Evolutionary conservation across 30 jellyfish, hydroid and myxozoan species (phyloP).

Genomic region (Aurelia aurita): DNA sequence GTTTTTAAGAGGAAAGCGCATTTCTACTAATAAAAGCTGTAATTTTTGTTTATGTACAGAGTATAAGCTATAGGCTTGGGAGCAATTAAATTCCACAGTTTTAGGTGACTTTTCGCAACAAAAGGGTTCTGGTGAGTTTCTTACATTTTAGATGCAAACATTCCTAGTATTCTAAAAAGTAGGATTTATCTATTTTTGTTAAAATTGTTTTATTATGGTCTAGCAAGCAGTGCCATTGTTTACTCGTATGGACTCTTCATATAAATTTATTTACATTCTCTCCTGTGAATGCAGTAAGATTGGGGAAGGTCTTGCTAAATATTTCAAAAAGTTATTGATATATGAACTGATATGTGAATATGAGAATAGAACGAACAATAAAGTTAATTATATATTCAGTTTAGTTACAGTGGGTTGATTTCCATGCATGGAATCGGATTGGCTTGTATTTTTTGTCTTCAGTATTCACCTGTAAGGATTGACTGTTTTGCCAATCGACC

Average conservation of each 20-base stretch:
- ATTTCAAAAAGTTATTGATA: background rate
- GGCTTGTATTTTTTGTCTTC: background rate
- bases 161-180: too few relatives aligned
- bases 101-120: too few relatives aligned
- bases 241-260: constrained; percentile 5
- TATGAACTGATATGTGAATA: background rate
- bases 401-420: too few relatives aligned
- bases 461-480: background rate
- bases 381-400: background rate
- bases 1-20: too few relatives aligned
- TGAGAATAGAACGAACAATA: background rate
- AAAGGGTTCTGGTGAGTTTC: too few relatives aligned
- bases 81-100: too few relatives aligned
- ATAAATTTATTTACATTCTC: constrained; percentile 5
- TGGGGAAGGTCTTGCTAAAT: constrained; percentile 14
- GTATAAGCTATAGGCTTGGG: too few relatives aligned
- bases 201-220: constrained; percentile 2
- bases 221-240: constrained; percentile 14
- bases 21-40: too few relatives aligned
- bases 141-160: too few relatives aligned
- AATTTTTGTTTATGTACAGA: too few relatives aligned
- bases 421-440: too few relatives aligned
- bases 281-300: constrained; percentile 4
- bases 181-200: too few relatives aligned
- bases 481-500: background rate